Conservation (phyloP, 2,113 vertebrate genomes). For the Amblyornis subalaris region DNA sequence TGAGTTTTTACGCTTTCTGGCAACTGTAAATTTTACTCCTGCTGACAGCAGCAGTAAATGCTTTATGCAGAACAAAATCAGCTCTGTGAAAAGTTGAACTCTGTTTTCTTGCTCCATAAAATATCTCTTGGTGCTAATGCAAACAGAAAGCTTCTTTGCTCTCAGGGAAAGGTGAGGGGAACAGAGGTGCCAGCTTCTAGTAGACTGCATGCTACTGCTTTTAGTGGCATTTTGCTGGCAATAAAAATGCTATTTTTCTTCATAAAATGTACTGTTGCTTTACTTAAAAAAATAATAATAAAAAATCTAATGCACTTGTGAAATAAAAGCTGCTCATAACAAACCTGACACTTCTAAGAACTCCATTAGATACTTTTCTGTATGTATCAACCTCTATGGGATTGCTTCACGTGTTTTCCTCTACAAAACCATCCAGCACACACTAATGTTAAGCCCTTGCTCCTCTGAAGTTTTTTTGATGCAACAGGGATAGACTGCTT, state of each 20-base stretch:
- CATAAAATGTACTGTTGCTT: not conserved
- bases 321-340: not conserved
- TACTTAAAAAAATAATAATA: not conserved
- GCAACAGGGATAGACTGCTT: not conserved
- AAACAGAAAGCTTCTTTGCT: slow-evolving; percentile 42
- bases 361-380: not conserved
- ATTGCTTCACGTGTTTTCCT: not conserved
- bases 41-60: slow-evolving; percentile 66
- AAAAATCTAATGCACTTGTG: not conserved
- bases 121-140: slow-evolving; percentile 36
- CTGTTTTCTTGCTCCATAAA: slow-evolving; percentile 56
- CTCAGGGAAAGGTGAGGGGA: slow-evolving; percentile 12
- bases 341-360: not conserved
- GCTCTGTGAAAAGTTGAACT: slow-evolving; percentile 59
- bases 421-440: not conserved
- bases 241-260: not conserved
- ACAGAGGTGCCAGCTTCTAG: slow-evolving; percentile 2
- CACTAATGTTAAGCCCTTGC: not conserved
- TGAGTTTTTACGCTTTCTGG: slow-evolving; percentile 57
- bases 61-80: slow-evolving; percentile 59
- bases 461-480: not conserved
- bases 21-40: slow-evolving; percentile 60
- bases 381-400: not conserved
- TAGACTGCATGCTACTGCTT: not conserved
- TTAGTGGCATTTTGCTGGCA: slow-evolving; percentile 1